phyloP scores from a whole-genome alignment of 1,140 invertebrate species.

The Drosophila tristis region DNA sequence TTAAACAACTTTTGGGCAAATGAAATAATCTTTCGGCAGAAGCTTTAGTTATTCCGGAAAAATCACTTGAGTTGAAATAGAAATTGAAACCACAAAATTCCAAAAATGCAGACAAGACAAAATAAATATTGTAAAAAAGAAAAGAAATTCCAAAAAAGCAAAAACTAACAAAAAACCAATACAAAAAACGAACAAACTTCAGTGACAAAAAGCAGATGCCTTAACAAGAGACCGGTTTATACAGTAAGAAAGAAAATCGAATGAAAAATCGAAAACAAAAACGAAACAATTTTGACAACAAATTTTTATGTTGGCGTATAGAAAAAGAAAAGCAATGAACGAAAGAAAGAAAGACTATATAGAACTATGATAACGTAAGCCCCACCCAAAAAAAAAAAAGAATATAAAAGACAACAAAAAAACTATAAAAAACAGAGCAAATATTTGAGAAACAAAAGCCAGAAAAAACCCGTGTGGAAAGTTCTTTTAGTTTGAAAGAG shows the following conservation, averaged over 20 bases:
- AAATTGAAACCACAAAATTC: constrained; percentile 42
- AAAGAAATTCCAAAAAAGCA: constrained; percentile 37
- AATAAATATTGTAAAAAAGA: constrained; percentile 44
- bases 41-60: constrained; percentile 38
- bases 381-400: constrained; percentile 65
- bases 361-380: constrained; percentile 66
- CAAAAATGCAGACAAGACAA: constrained; percentile 32
- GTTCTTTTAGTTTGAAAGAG: constrained; percentile 54
- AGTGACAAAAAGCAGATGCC: constrained; percentile 82
- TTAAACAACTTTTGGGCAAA: constrained; percentile 53
- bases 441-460: constrained; percentile 40
- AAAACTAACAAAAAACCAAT: constrained; percentile 43
- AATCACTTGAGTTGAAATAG: constrained; percentile 46
- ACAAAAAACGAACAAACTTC: constrained; percentile 62
- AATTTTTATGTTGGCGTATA: constrained; percentile 58
- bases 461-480: constrained; percentile 18
- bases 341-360: constrained; percentile 61
- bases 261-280: constrained; percentile 19
- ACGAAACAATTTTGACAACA: constrained; percentile 63
- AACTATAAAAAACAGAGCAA: constrained; percentile 25
- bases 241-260: constrained; percentile 55
- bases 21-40: constrained; percentile 37
- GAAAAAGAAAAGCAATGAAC: constrained; percentile 41
- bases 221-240: constrained; percentile 78
- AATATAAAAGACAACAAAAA: constrained; percentile 18